Evolutionary conservation across 2,797 vertebrate species (phyloP).

Genomic region (Gymnoscopelus braueri): DNA sequence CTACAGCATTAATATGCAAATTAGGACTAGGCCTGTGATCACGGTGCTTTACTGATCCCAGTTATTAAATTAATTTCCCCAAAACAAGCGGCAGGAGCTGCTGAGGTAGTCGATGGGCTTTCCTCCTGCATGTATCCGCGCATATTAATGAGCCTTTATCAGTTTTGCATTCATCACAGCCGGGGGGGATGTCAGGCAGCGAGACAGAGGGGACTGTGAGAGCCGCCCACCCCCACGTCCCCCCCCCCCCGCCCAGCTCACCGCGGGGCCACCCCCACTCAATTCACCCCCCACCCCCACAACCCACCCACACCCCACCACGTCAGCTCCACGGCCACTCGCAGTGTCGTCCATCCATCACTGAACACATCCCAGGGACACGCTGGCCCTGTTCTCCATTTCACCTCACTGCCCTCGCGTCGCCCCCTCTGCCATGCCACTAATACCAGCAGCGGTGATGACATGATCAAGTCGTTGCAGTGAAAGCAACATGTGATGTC

Average conservation of each 20-base stretch:
- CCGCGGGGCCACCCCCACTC: too few species aligned
- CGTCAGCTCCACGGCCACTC: conserved; percentile 17
- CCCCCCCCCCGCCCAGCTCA: too few species aligned
- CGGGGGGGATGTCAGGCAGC: conserved; percentile 9
- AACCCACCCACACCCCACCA: too few species aligned
- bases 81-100: conserved; percentile 73
- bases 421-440: conserved; percentile 11
- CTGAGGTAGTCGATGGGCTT: conserved; percentile 74
- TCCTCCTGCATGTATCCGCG: conserved; percentile 40
- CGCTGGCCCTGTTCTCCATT: conserved; percentile 41
- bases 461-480: conserved; percentile 56
- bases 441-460: conserved; percentile 15
- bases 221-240: too few species aligned
- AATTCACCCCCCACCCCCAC: too few species aligned
- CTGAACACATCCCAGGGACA: conserved; percentile 27
- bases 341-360: conserved; percentile 71
- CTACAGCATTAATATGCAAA: conserved; percentile 82
- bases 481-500: conserved; percentile 71
- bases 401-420: conserved; percentile 30
- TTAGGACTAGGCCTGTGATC: conserved; percentile 70
- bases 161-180: conserved; percentile 80
- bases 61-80: conserved; percentile 82
- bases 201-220: conserved; percentile 7
- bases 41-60: conserved; percentile 70
- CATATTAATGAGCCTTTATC: conserved; percentile 82